Conservation (phyloP, 2,797 vertebrate species). For the Arrhamphus sclerolepis region DNA sequence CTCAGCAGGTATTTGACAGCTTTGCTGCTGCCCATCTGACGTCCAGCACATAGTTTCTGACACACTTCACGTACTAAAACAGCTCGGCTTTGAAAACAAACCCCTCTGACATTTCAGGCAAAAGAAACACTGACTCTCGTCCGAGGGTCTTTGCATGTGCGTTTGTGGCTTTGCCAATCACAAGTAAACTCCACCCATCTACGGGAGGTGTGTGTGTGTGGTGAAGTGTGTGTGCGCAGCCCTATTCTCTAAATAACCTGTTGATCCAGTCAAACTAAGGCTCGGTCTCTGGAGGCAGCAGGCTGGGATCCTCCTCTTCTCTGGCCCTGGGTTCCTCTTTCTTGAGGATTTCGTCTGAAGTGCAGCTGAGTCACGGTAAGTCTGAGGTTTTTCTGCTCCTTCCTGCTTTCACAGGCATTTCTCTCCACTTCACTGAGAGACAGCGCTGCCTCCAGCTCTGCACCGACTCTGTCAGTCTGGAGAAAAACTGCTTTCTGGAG, state of each 20-base stretch:
- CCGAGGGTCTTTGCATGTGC: constrained; percentile 5
- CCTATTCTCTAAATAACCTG: constrained; percentile 78
- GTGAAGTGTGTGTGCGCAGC: constrained; percentile 29
- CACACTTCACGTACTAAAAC: constrained; percentile 6
- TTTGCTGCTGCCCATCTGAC: neutral
- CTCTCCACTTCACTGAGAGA: neutral
- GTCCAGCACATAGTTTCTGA: constrained; percentile 11
- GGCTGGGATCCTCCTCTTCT: constrained; percentile 12
- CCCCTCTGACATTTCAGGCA: constrained; percentile 62
- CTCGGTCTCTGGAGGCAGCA: constrained; percentile 40
- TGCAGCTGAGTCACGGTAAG: constrained; percentile 38
- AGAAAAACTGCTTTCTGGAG: neutral
- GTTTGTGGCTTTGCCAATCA: constrained; percentile 41
- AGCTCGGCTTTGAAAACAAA: constrained; percentile 46
- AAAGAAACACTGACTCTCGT: constrained; percentile 17
- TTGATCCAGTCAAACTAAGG: constrained; percentile 66
- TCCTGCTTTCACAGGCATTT: constrained; percentile 14
- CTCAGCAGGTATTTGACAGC: constrained; percentile 14
- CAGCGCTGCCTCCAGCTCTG: neutral
- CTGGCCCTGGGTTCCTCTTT: constrained; percentile 13
- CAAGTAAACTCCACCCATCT: constrained; percentile 63
- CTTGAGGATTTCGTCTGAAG: constrained; percentile 32
- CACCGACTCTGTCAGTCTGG: neutral
- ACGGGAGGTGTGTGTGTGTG: constrained; percentile 46
- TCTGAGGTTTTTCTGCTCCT: constrained; percentile 4